Evolutionary conservation across 2,113 vertebrate species (phyloP).

Genomic region (Holacanthus passer): DNA sequence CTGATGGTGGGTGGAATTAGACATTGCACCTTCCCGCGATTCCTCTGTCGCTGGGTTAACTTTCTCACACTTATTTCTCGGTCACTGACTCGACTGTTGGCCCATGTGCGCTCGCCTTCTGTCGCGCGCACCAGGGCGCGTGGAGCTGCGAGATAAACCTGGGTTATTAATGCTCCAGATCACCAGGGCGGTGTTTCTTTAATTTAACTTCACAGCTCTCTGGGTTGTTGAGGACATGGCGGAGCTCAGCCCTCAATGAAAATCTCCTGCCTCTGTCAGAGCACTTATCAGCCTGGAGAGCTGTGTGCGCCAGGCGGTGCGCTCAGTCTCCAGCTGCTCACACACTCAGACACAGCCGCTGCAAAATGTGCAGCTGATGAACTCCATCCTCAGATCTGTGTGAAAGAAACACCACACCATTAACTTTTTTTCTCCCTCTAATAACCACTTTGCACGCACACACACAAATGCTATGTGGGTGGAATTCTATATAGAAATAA

Average conservation of each 20-base stretch:
- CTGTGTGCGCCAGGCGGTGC: conserved; percentile 55
- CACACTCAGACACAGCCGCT: conserved; percentile 15
- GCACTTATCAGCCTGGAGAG: conserved; percentile 65
- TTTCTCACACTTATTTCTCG: conserved; percentile 32
- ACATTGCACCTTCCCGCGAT: conserved; percentile 28
- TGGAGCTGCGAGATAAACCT: conserved; percentile 21
- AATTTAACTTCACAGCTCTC: conserved; percentile 51
- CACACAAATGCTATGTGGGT: background rate
- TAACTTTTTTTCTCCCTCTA: background rate
- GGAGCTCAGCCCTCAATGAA: conserved; percentile 53
- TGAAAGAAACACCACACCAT: background rate
- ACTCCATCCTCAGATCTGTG: conserved; percentile 5
- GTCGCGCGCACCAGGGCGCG: conserved; percentile 42
- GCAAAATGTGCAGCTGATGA: conserved; percentile 14
- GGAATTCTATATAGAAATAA: background rate
- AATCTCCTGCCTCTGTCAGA: conserved; percentile 31
- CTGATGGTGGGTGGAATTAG: conserved; percentile 1
- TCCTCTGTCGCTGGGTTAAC: conserved; percentile 13
- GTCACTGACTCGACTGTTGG: conserved; percentile 55
- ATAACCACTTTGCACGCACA: too few relatives aligned
- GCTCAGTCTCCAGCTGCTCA: conserved; percentile 56
- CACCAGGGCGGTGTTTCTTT: conserved; percentile 42
- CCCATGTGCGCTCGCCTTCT: conserved; percentile 61
- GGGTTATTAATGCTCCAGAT: conserved; percentile 57
- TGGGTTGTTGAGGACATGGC: conserved; percentile 31